Base-by-base conservation (phyloP, 1,140 invertebrate species). In the Euura saliciscinereae region DNA sequence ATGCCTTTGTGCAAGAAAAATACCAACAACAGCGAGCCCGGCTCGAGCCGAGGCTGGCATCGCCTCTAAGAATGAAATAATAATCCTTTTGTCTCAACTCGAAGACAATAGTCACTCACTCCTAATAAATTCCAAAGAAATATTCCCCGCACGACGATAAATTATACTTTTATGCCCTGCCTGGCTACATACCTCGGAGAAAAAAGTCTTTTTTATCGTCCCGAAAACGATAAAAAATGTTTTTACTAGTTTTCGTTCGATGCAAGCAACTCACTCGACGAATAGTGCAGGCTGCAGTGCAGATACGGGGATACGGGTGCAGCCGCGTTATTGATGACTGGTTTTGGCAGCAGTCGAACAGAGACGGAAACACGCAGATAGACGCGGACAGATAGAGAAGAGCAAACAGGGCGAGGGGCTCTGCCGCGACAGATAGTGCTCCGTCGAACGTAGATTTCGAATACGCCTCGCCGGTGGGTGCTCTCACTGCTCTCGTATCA, bases 61-160 rank as follows among this genome's bases (percentile, higher is more conserved):
- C 59, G 8, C 59, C 59, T 10, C 59, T 64, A 64, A 64, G 59
- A 64, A 64, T 64, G 13, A 64, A 64, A 64, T 64, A 64, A 64
- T 64, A 13, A 64, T 64, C 59, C 59, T 64, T 64, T 64, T 64
- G 59, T 64, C 13, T 13, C 8, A 10, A 64, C 8, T 13, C 59
- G 59, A 13, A 64, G 59, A 64, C 59, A 64, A 64, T 64, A 13
- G 59, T 64, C 8, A 64, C 8, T 64, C 8, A 64, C 59, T 64
- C 59, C 59, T 64, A 64, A 13, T 64, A 13, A 64, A 10, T 64
- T 64, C 59, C 8, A 64, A 67, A 59, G 6, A 11, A 11, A 3
- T 3, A 59, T 59, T 59, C 51, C 6, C 5, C 51, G 51, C 6
- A 59, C 13, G 46, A 7, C 46, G 46, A 11, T 51, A 11, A 51